phyloP scores from a whole-genome alignment of 2,888 invertebrate genomes.

The Dryomyza anilis region DNA sequence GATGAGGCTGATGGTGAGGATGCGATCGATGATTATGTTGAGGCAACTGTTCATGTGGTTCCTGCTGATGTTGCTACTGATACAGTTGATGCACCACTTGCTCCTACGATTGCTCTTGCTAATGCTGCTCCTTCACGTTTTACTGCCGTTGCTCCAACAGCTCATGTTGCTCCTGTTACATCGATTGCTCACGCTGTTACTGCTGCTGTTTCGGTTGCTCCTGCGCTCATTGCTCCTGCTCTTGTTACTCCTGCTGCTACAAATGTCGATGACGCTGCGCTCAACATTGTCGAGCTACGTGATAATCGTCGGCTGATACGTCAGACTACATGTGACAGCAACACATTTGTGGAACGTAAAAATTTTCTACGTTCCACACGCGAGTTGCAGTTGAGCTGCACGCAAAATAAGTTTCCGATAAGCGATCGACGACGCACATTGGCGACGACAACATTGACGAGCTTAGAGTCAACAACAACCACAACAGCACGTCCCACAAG shows the following conservation, averaged over 20 bases:
- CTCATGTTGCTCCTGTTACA: no score
- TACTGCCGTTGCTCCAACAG: neutral
- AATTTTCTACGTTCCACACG: constrained; percentile 55
- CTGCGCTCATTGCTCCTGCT: neutral
- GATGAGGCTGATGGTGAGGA: constrained; percentile 37
- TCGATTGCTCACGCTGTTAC: neutral
- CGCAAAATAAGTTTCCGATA: constrained; percentile 68
- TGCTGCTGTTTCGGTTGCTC: neutral
- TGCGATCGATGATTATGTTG: constrained; percentile 35
- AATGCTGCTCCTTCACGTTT: neutral
- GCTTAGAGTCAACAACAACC: constrained; percentile 24
- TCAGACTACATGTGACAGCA: constrained; percentile 18
- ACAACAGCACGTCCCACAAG: constrained; percentile 29
- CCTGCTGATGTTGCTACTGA: no score
- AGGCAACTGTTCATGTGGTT: no score
- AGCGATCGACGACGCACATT: constrained; percentile 52
- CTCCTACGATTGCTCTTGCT: constrained; percentile 5
- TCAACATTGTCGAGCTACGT: constrained; percentile 32
- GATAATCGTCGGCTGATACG: constrained; percentile 36
- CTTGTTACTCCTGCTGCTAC: constrained; percentile 4
- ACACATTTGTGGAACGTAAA: constrained; percentile 53
- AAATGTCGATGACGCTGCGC: constrained; percentile 39
- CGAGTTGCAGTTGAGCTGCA: constrained; percentile 65
- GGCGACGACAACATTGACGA: neutral
- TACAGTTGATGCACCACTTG: constrained; percentile 24